Conservation (phyloP, 2,113 vertebrate genomes). For the Marcusenius ussheri region DNA sequence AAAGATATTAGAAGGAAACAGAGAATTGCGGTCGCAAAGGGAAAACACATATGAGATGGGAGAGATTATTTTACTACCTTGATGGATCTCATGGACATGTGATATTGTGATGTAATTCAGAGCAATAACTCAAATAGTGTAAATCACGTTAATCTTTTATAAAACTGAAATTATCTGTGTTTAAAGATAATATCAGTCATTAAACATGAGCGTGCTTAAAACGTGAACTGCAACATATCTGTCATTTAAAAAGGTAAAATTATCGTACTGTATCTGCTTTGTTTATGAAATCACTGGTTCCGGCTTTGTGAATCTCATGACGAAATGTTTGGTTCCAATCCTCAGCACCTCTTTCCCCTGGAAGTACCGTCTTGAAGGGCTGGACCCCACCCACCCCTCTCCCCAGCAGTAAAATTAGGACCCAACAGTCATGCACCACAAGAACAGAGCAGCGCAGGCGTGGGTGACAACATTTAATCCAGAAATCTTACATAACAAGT, state of each 20-base stretch:
- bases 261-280: not conserved
- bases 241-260: not conserved
- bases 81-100: not conserved
- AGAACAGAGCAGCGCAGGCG: not conserved
- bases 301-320: not conserved
- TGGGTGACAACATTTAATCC: slow-evolving; percentile 22
- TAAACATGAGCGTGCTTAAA: not conserved
- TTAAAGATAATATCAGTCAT: not conserved
- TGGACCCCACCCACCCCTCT: not conserved
- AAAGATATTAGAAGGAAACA: not conserved
- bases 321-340: not conserved
- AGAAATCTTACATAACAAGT: slow-evolving; percentile 19
- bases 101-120: not conserved
- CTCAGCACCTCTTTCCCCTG: not conserved
- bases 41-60: not conserved
- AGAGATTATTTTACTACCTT: not conserved
- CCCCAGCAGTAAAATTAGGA: not conserved
- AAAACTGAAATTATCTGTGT: not conserved
- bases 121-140: not conserved
- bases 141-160: not conserved
- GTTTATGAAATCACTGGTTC: no score
- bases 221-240: not conserved
- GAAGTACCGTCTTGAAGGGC: not conserved
- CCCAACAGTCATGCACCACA: not conserved
- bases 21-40: not conserved